These are phyloP conservation scores for Columba livia DNA, from an alignment of 2,113 vertebrate genomes.

Conservation along the genomic window DNA sequence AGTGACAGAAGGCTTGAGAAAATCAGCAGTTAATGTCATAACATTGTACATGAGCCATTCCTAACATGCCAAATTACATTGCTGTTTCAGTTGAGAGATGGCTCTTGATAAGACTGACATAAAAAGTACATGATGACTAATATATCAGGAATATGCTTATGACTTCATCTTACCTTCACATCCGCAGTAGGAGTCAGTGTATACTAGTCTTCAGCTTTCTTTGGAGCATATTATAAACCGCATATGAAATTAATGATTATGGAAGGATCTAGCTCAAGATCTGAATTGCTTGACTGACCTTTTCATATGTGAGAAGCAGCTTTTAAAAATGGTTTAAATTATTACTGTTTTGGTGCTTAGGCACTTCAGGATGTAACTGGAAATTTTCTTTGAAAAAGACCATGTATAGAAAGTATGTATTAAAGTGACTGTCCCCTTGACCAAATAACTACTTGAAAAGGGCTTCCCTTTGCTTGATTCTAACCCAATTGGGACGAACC, in stretches of 20 bases:
- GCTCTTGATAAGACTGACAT: background rate
- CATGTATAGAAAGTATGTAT: background rate
- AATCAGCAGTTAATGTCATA: background rate
- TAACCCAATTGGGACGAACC: background rate
- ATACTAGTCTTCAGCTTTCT: background rate
- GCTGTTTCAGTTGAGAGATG: background rate
- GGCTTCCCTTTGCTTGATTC: background rate
- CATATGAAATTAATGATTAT: background rate
- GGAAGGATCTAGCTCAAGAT: background rate
- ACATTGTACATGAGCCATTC: background rate
- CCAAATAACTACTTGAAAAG: background rate
- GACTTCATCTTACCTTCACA: background rate
- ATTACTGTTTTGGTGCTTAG: background rate
- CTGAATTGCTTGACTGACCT: background rate
- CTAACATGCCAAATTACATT: background rate
- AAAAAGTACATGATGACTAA: background rate
- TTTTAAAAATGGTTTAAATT: background rate
- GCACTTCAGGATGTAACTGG: background rate
- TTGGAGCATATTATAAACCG: background rate
- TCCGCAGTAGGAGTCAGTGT: background rate
- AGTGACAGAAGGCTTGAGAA: background rate
- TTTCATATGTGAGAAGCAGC: background rate
- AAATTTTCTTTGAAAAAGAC: background rate
- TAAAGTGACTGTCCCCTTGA: background rate
- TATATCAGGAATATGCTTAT: background rate